Conservation (phyloP, 1,140 invertebrate genomes). For the Solen grandis region DNA sequence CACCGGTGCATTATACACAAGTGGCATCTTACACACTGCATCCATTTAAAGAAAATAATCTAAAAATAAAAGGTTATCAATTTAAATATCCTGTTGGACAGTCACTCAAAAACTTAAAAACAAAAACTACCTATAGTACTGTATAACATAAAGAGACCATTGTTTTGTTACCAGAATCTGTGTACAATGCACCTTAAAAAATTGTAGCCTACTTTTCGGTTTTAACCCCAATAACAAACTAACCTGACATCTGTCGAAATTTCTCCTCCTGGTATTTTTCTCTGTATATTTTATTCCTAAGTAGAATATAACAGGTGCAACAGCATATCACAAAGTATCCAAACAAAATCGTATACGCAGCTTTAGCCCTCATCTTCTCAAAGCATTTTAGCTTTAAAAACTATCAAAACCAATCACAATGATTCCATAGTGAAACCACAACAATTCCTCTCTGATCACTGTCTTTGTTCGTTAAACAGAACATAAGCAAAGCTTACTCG, state of each 20-base stretch:
- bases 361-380: slow-evolving; percentile 67
- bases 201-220: too few relatives aligned
- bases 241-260: slow-evolving; percentile 67
- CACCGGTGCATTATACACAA: too few relatives aligned
- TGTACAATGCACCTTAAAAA: too few relatives aligned
- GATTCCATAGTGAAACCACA: slow-evolving; percentile 13
- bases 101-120: too few relatives aligned
- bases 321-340: slow-evolving; percentile 77
- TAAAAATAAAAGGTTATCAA: too few relatives aligned
- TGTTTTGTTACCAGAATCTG: too few relatives aligned
- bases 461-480: slow-evolving; percentile 15
- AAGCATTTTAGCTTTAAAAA: not conserved
- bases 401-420: not conserved
- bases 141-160: too few relatives aligned
- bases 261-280: slow-evolving; percentile 49
- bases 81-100: too few relatives aligned
- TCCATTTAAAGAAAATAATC: too few relatives aligned
- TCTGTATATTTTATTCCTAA: slow-evolving; percentile 43
- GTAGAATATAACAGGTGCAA: slow-evolving; percentile 77
- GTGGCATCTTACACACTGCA: too few relatives aligned
- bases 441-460: slow-evolving; percentile 25
- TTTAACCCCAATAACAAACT: too few relatives aligned
- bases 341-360: slow-evolving; percentile 71
- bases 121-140: too few relatives aligned
- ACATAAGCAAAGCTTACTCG: slow-evolving; percentile 19